A percentile compares a stretch with the other conserved stretches of the same genome.
Conservation (phyloP, 2,888 invertebrate genomes). For the Adela reaumurella region DNA sequence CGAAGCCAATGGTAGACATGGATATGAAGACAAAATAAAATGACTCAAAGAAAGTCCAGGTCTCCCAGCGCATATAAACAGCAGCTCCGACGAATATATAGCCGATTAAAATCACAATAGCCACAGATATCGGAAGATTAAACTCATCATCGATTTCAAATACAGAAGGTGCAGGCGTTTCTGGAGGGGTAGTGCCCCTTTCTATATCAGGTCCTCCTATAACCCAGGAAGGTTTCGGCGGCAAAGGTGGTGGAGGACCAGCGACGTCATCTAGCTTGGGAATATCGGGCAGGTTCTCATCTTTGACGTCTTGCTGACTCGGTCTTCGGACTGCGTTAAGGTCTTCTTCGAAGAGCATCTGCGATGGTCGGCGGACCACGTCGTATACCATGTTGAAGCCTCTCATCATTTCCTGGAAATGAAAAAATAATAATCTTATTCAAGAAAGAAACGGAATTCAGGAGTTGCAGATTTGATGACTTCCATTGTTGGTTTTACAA, state of each 20-base stretch:
- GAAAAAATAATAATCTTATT: too few species aligned
- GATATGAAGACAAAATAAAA: constrained; percentile 98
- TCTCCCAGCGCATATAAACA: constrained; percentile 72
- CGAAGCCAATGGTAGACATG: constrained; percentile 96
- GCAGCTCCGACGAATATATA: constrained; percentile 88
- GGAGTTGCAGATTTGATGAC: too few species aligned
- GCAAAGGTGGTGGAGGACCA: constrained; percentile 41
- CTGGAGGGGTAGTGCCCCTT: constrained; percentile 59
- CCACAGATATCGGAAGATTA: constrained; percentile 88
- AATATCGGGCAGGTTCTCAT: constrained; percentile 21
- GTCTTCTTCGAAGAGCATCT: constrained; percentile 57
- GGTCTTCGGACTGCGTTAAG: constrained; percentile 20
- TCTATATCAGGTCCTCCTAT: constrained; percentile 25
- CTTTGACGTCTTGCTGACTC: constrained; percentile 18
- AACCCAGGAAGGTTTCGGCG: constrained; percentile 26
- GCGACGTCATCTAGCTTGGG: constrained; percentile 29
- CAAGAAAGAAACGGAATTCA: too few species aligned
- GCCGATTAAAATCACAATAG: constrained; percentile 73
- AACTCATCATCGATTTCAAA: constrained; percentile 90
- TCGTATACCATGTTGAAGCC: constrained; percentile 80
- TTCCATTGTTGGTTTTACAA: too few species aligned
- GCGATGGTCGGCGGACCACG: constrained; percentile 71
- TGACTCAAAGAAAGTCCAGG: constrained; percentile 89
- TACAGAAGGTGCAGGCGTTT: constrained; percentile 73
- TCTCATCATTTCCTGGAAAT: constrained; percentile 73